phyloP scores from a whole-genome alignment of 2,888 invertebrate species.

The Euzophera pinguis region DNA sequence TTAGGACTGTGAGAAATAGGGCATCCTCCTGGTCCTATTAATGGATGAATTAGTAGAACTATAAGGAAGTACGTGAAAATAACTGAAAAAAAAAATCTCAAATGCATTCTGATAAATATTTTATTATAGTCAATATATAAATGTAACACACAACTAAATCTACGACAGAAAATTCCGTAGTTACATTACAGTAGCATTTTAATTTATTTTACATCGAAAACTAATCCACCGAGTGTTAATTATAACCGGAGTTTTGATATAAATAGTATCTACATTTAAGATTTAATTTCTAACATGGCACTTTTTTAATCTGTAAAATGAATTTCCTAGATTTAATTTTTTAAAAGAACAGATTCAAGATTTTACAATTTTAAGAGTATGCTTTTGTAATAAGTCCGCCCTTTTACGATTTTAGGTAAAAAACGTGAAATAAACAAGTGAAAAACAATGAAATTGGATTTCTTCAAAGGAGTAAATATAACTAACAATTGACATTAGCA shows the following conservation, averaged over 20 bases:
- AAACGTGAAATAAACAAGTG: no score
- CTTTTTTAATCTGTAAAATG: not conserved
- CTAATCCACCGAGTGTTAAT: not conserved
- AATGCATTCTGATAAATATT: slow-evolving; percentile 33
- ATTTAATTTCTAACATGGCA: slow-evolving; percentile 4
- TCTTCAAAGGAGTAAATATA: no score
- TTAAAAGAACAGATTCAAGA: not conserved
- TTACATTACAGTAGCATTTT: slow-evolving; percentile 53
- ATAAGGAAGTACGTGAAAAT: no score
- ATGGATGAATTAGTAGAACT: no score
- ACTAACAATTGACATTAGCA: not conserved
- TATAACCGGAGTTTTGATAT: slow-evolving; percentile 56
- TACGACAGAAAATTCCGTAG: slow-evolving; percentile 53
- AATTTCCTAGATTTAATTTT: not conserved
- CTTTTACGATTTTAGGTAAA: no score
- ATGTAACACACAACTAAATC: slow-evolving; percentile 44
- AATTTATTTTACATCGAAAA: slow-evolving; percentile 19
- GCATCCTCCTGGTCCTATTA: no score
- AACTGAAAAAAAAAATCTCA: slow-evolving; percentile 18
- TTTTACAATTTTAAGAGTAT: not conserved
- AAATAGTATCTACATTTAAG: slow-evolving; percentile 33
- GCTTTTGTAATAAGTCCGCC: no score
- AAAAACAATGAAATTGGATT: no score
- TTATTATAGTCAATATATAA: slow-evolving; percentile 46
- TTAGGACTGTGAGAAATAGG: no score